Evolutionary conservation across 1,140 invertebrate species (phyloP).

Genomic region (Cydia strobilella): DNA sequence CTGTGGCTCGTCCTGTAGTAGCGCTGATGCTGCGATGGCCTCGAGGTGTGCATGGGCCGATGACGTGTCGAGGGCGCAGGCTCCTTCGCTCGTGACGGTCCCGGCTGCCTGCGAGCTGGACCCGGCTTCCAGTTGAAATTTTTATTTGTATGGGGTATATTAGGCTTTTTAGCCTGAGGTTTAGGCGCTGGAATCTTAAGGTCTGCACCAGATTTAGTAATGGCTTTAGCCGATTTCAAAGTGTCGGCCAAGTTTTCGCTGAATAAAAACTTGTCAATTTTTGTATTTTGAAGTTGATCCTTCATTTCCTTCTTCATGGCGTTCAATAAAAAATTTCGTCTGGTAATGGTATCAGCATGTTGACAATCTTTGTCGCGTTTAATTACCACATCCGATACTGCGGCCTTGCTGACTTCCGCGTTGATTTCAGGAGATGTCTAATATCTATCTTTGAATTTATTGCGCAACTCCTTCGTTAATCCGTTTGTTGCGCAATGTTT

Average conservation of each 20-base stretch:
- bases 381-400: too few species aligned
- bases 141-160: neutral
- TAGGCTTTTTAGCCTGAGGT: neutral
- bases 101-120: neutral
- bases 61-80: neutral
- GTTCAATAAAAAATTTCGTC: neutral
- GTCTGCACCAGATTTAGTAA: neutral
- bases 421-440: too few species aligned
- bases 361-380: neutral
- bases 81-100: neutral
- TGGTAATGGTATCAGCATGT: neutral
- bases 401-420: too few species aligned
- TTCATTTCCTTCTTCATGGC: neutral
- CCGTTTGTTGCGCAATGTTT: too few species aligned
- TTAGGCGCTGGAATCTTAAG: neutral
- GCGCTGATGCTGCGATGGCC: neutral
- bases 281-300: neutral
- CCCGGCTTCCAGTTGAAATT: neutral
- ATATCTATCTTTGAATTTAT: too few species aligned
- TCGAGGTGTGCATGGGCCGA: neutral
- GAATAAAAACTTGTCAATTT: neutral
- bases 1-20: neutral
- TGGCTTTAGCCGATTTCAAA: neutral
- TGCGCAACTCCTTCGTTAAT: too few species aligned
- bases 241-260: neutral